A percentile compares a stretch with the other conserved stretches of the same genome.
Conservation (phyloP, 2,888 invertebrate species). For the Uropetala carovei region DNA sequence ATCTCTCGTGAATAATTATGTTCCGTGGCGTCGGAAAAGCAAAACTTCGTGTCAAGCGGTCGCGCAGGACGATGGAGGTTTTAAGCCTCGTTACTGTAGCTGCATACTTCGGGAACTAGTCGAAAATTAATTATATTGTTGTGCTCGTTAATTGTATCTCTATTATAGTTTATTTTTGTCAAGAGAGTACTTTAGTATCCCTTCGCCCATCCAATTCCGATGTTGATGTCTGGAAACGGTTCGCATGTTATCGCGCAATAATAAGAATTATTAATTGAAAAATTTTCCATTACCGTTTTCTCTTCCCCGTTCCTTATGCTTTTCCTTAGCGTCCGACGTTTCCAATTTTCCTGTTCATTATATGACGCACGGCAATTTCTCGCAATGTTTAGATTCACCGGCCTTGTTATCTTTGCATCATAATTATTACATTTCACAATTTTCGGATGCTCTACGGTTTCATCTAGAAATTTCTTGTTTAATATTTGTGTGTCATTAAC, state of each 20-base stretch:
- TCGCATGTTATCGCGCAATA: constrained; percentile 29
- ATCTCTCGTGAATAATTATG: constrained; percentile 43
- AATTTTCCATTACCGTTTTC: constrained; percentile 38
- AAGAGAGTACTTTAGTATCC: background rate
- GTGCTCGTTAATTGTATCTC: background rate
- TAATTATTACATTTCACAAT: constrained; percentile 48
- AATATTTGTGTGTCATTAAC: background rate
- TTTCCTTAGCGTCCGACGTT: background rate
- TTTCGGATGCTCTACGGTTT: background rate
- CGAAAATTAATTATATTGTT: constrained; percentile 33
- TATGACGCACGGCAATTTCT: constrained; percentile 12
- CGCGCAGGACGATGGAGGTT: background rate
- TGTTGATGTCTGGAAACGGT: background rate
- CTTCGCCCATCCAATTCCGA: background rate
- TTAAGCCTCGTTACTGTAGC: background rate
- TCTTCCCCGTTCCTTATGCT: background rate
- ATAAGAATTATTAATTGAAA: constrained; percentile 48
- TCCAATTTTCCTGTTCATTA: constrained; percentile 10
- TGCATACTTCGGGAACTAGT: background rate
- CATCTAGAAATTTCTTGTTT: background rate
- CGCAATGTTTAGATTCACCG: constrained; percentile 13
- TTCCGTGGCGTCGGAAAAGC: background rate
- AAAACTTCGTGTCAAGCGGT: background rate
- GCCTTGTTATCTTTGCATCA: constrained; percentile 51
- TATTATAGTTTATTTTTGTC: background rate